Evolutionary conservation across 2,113 vertebrate species (phyloP).

Genomic region (Cromileptes altivelis): DNA sequence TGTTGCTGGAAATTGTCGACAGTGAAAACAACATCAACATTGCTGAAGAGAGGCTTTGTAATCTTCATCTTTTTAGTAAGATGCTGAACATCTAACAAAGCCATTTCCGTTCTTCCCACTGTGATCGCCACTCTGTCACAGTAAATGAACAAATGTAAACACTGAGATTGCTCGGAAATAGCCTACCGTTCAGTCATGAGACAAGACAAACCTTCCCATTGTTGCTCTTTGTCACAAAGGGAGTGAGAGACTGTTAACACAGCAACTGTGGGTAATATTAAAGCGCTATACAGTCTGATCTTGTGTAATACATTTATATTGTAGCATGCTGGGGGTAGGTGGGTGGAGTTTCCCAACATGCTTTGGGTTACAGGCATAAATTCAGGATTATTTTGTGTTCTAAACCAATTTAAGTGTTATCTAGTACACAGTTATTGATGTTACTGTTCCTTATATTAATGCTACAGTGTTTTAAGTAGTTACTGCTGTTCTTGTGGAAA

Average conservation of each 20-base stretch:
- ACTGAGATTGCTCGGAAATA: background rate
- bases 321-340: too few species aligned
- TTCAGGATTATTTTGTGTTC: too few species aligned
- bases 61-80: background rate
- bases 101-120: background rate
- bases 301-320: background rate
- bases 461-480: too few species aligned
- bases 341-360: too few species aligned
- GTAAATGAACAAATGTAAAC: background rate
- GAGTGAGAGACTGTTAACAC: background rate
- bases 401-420: too few species aligned
- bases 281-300: background rate
- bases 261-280: constrained; percentile 2
- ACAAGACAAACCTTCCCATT: background rate
- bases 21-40: too few species aligned
- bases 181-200: background rate
- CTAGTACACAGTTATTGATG: too few species aligned
- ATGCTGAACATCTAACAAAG: background rate
- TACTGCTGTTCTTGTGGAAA: too few species aligned
- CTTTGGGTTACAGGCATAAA: too few species aligned
- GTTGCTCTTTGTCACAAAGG: background rate
- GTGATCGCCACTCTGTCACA: background rate
- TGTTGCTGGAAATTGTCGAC: background rate
- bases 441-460: too few species aligned
- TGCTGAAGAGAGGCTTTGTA: background rate